Conservation (phyloP, 2,888 invertebrate genomes). For the Crocallis elinguaria region DNA sequence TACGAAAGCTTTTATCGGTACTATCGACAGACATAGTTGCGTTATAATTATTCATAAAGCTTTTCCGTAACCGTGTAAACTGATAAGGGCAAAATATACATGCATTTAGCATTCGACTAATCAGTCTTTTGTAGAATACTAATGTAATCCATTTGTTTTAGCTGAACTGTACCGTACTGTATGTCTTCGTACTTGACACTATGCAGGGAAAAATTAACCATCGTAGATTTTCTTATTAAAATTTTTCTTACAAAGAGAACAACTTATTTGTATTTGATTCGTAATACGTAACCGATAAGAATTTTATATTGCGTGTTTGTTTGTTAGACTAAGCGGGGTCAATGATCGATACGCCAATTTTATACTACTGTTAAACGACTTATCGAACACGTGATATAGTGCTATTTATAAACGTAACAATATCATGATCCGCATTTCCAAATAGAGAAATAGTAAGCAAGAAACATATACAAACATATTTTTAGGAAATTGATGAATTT, state of each 20-base stretch:
- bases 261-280: not conserved
- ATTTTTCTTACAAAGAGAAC: too few species aligned
- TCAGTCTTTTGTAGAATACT: slow-evolving; percentile 9
- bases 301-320: slow-evolving; percentile 30
- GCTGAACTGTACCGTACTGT: not conserved
- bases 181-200: not conserved
- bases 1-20: slow-evolving; percentile 1
- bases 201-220: not conserved
- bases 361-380: not conserved
- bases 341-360: slow-evolving; percentile 43
- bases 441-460: too few species aligned
- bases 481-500: too few species aligned
- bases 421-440: not conserved
- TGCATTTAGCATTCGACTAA: slow-evolving; percentile 10
- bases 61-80: slow-evolving; percentile 7
- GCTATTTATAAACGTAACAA: not conserved
- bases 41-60: not conserved
- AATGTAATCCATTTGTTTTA: not conserved
- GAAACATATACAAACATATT: too few species aligned
- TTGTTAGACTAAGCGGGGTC: slow-evolving; percentile 32
- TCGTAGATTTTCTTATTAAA: too few species aligned
- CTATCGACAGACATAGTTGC: slow-evolving; percentile 1
- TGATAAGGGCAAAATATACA: slow-evolving; percentile 4
- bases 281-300: slow-evolving; percentile 20
- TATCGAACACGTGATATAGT: slow-evolving; percentile 6